phyloP scores from a whole-genome alignment of 2,888 invertebrate species.

The Ichneumon xanthorius region DNA sequence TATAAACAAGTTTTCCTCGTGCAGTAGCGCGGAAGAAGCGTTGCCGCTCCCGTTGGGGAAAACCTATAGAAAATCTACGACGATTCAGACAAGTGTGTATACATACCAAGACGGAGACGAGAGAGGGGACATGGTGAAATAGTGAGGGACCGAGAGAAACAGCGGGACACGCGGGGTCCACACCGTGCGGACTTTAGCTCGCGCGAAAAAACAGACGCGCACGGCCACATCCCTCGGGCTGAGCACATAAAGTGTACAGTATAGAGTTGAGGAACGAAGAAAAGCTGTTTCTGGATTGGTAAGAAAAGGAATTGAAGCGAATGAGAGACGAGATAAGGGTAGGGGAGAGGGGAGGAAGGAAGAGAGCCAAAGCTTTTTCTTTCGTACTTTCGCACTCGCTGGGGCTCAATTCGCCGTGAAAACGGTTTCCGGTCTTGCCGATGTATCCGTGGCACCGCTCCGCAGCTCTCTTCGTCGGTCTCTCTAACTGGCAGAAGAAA shows the following conservation, averaged over 20 bases:
- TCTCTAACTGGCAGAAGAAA: constrained; percentile 14
- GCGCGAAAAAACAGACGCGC: constrained; percentile 60
- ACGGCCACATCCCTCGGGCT: constrained; percentile 56
- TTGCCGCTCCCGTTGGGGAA: constrained; percentile 63
- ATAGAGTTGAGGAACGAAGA: constrained; percentile 28
- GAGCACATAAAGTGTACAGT: constrained; percentile 51
- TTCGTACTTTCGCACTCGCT: constrained; percentile 66
- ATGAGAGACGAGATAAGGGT: constrained; percentile 24
- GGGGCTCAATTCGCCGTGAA: constrained; percentile 76
- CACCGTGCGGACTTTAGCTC: constrained; percentile 37
- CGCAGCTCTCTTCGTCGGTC: constrained; percentile 15
- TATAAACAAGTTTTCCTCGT: constrained; percentile 76
- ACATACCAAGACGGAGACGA: constrained; percentile 63
- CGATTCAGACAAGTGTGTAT: constrained; percentile 75
- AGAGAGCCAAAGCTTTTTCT: constrained; percentile 60
- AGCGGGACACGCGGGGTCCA: background rate
- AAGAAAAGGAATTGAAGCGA: constrained; percentile 28
- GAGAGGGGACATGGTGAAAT: background rate
- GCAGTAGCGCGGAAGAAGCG: constrained; percentile 42
- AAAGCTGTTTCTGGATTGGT: constrained; percentile 44
- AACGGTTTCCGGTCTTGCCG: constrained; percentile 70
- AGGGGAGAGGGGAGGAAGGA: background rate
- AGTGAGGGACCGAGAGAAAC: constrained; percentile 10
- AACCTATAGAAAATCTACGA: constrained; percentile 80
- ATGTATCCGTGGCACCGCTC: constrained; percentile 63